Conservation (phyloP, 2,888 invertebrate genomes). For the Melanchra persicariae region DNA sequence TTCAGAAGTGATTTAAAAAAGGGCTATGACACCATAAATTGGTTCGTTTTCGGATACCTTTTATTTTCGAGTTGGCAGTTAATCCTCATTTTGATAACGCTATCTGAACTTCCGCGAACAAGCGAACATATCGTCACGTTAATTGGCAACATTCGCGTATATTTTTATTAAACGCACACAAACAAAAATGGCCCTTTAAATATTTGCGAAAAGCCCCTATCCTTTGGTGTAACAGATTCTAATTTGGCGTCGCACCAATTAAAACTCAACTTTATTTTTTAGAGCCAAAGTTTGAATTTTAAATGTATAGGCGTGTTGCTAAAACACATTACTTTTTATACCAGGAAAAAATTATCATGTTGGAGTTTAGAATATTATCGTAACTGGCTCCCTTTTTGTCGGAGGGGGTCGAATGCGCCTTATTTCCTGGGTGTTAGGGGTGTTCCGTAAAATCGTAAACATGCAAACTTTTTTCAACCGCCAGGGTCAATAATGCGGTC, state of each 20-base stretch:
- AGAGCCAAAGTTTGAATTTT: constrained; percentile 62
- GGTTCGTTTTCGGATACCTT: constrained; percentile 20
- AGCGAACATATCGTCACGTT: constrained; percentile 41
- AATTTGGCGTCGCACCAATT: constrained; percentile 65
- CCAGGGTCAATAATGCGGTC: constrained; percentile 63
- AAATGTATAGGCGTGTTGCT: constrained; percentile 51
- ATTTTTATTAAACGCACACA: constrained; percentile 67
- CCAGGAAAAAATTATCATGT: constrained; percentile 79
- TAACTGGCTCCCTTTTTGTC: constrained; percentile 73
- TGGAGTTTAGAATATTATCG: constrained; percentile 78
- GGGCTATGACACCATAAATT: no score
- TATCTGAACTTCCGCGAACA: constrained; percentile 40
- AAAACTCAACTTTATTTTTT: constrained; percentile 71
- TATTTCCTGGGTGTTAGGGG: constrained; percentile 64
- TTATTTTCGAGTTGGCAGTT: constrained; percentile 26
- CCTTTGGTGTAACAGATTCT: constrained; percentile 69
- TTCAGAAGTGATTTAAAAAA: no score
- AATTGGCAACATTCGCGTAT: constrained; percentile 61
- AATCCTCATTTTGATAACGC: constrained; percentile 35
- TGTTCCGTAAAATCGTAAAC: constrained; percentile 52
- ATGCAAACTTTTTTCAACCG: constrained; percentile 58
- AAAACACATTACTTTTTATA: constrained; percentile 81
- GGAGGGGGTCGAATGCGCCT: constrained; percentile 60
- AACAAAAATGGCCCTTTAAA: constrained; percentile 64
- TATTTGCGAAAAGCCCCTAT: constrained; percentile 67